Base-by-base conservation (phyloP, 2,797 vertebrate genomes). In the Periparus ater region DNA sequence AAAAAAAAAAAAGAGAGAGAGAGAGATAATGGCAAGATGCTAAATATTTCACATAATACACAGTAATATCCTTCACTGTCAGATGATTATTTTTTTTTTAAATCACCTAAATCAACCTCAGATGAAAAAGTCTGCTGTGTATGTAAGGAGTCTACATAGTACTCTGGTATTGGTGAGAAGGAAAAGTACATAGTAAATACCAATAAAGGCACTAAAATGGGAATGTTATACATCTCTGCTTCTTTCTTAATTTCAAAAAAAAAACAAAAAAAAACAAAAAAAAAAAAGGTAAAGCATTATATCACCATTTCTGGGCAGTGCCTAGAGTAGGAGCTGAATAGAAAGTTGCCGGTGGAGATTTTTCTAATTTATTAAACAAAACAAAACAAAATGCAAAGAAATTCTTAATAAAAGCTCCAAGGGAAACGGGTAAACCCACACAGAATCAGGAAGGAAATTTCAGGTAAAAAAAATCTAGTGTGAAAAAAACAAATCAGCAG, bases 401-500 rank as follows among this genome's bases (percentile, higher is more conserved):
- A 71, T 67, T 66, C 29, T 80, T 53, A 68, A 51, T 57, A 30
- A 80, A 77, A 74, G 6, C 48, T 88, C 54, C 34, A n/a, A 57
- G n/a, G 16, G 11, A 93, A 92, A 72, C 26, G 0, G 4, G 9
- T 42, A 77, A 67, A 85, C 38, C 45, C 67, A 23, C 32, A 51
- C 13, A 45, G 60, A 40, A 88, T 55, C 14, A n/a, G n/a, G 36
- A 85, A 70, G n/a, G 38, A 88, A 82, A 85, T 85, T 90, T 90
- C 67, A 93, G 83, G 74, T 93, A 32, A 60, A 80, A 40, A 40
- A 85, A 85, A 78, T 81, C 55, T 81, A 54, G 40, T 44, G 32
- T 77, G 89, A 55, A 84, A 82, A 85, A 89, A 92, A 11, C 67
- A 87, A 91, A 82, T 94, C 85, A 91, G 57, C 78, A 89, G 86